Base-by-base conservation (phyloP, 2,797 vertebrate species). In the Lithobates sylvaticus region DNA sequence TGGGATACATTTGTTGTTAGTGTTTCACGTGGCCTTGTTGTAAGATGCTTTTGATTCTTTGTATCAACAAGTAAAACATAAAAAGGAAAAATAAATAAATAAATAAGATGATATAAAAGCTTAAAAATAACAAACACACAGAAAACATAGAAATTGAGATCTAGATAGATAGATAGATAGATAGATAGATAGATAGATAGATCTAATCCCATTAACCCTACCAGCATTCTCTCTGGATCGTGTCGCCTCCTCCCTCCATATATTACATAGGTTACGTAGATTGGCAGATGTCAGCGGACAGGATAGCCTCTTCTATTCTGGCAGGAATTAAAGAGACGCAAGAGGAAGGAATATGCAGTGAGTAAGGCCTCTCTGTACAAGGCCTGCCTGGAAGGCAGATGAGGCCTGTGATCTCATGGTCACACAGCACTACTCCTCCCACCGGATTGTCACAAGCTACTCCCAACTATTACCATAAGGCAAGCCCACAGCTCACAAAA, bases 361-460 rank as follows among this genome's bases (percentile, higher is more conserved):
- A 44, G 76, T 54, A 54, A 67, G 80, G 80, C 76, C 75, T 47
- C 54, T 50, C 29, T 68, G 42, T 67, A 15, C 61, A 47, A 42
- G 64, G 83, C 77, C 64, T 79, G 77, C 67, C 68, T 75, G n/a
- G 83, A 71, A 75, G 82, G 73, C 81, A 76, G 77, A 83, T 39
- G 74, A 74, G 76, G 72, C 76, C 74, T 82, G 82, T 64, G 61
- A 47, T 78, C 44, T 58, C 78, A 61, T 76, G 70, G 76, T 79
- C 71, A 79, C 76, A 79, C 29, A 29, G 27, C 18, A 54, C 13
- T 23, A 58, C 72, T 61, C 78, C 70, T 70, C 69, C 65, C 34
- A 58, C 68, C 32, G 61, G 1, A 67, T 44, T 23, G 2, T 21
- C 32, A 10, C 3, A 23, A 73, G 70, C 39, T 36, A 65, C 47